phyloP scores from a whole-genome alignment of 2,888 invertebrate species.

The Catocala sponsa region DNA sequence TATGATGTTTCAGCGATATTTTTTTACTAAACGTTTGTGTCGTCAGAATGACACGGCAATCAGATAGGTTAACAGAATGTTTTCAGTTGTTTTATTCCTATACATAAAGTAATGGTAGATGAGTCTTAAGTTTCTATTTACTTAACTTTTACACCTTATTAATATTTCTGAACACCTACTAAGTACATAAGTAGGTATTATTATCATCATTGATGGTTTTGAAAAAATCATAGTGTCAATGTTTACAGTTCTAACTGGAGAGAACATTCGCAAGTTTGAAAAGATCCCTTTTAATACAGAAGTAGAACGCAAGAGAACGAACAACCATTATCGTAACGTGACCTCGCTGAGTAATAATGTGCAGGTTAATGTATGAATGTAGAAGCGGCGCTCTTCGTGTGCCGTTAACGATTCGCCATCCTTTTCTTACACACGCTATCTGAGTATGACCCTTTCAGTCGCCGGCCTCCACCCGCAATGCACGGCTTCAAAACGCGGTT shows the following conservation, averaged over 20 bases:
- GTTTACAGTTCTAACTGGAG: not conserved
- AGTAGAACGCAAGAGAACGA: constrained; percentile 83
- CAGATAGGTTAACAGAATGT: no score
- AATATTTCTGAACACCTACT: no score
- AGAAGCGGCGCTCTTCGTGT: constrained; percentile 44
- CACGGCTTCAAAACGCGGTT: constrained; percentile 25
- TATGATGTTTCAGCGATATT: no score
- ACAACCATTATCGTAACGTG: constrained; percentile 64
- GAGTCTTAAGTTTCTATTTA: no score
- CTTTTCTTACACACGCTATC: constrained; percentile 43
- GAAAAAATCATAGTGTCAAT: not conserved
- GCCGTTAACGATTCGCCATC: constrained; percentile 35
- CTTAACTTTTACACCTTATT: no score
- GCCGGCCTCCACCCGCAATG: constrained; percentile 35
- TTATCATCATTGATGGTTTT: no score
- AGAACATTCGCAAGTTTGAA: constrained; percentile 3
- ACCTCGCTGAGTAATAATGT: constrained; percentile 62
- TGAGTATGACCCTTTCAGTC: constrained; percentile 52
- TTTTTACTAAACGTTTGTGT: no score
- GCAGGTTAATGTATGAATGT: constrained; percentile 65
- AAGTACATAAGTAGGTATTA: no score
- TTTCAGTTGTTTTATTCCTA: no score
- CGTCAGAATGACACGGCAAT: no score
- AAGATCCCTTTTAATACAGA: constrained; percentile 52
- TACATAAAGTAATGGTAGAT: no score